Evolutionary conservation across 2,888 invertebrate genomes (phyloP).

Genomic region (Drosophila mimica): DNA sequence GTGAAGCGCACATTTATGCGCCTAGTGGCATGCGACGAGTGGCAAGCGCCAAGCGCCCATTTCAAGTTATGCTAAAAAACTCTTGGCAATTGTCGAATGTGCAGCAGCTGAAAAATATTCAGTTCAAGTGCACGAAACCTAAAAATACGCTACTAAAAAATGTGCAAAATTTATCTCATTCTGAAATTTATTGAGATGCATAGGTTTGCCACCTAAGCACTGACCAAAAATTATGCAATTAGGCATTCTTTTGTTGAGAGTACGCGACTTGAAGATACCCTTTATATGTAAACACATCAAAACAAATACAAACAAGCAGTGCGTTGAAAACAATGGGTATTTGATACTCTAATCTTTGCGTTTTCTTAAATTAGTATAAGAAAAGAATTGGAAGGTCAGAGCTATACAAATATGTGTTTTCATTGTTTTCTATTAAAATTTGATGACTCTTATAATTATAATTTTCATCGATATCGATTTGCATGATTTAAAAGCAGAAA

Average conservation of each 20-base stretch:
- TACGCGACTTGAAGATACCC: neutral
- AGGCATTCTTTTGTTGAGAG: neutral
- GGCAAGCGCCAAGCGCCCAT: neutral
- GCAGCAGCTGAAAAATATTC: slow-evolving; percentile 41
- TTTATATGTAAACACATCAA: neutral
- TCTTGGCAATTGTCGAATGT: slow-evolving; percentile 47
- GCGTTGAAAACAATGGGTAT: neutral
- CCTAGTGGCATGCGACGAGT: neutral
- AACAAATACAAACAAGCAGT: too few relatives aligned
- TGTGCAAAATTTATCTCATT: neutral
- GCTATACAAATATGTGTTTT: neutral
- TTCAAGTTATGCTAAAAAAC: slow-evolving; percentile 31
- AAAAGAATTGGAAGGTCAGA: fast-evolving
- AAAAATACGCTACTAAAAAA: neutral
- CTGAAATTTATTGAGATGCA: neutral
- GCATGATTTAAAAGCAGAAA: neutral
- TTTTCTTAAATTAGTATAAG: too few relatives aligned
- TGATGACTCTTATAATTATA: neutral
- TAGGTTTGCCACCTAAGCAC: neutral
- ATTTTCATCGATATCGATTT: neutral
- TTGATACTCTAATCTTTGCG: too few relatives aligned
- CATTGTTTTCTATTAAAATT: neutral
- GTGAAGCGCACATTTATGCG: slow-evolving; percentile 36
- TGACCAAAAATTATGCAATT: too few relatives aligned
- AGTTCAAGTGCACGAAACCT: slow-evolving; percentile 1